Evolutionary conservation across 2,888 invertebrate genomes (phyloP), one percentile per base, ranked within the genome.

Genomic region (Cryptus armator): DNA sequence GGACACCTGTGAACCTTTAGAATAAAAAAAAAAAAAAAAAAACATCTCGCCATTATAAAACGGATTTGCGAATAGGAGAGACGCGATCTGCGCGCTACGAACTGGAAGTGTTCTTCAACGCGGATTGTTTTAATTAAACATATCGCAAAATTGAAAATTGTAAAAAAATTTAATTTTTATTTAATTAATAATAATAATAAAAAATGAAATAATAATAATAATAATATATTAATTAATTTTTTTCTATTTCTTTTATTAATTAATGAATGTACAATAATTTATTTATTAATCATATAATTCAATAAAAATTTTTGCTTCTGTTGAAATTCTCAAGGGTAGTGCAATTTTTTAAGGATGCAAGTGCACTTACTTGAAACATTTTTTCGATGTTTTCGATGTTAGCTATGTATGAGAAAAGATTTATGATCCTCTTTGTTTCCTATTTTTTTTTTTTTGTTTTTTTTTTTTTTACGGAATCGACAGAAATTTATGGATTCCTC

Each of bases 1-100:
- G 82, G 62, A 82, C 85, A 85, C 85, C 85, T 85, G 85, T 66
- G 67, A 79, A 64, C 78, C 72, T 68, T 81, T 81, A 19, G 62
- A 44, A 56, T 19, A 32, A 79, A 71, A 71, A 81, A 70, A 68
- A 76, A 19, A 56, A 56, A 9, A 53, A 16, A 56, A 19, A 12
- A 9, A 48, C 44, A 29, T 64, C 6, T 19, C 64, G 7, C 32
- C 46, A 0, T 62, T n/a, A 46, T 29, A 46, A 16, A 74, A 29
- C 29, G 46, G 10, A 29, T 48, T 62, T 46, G 62, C 62, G n/a
- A 32, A 29, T 14, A 7, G 62, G 29, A 62, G 32, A 24, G 62
- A 46, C 46, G 29, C 14, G 19, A 24, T 32, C 62, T 32, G 29
- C 29, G 29, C 29, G 62, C 10, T 5, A 29, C 32, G 6, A 29